Conservation (phyloP, 2,888 invertebrate species). For the Drosophila mimica region DNA sequence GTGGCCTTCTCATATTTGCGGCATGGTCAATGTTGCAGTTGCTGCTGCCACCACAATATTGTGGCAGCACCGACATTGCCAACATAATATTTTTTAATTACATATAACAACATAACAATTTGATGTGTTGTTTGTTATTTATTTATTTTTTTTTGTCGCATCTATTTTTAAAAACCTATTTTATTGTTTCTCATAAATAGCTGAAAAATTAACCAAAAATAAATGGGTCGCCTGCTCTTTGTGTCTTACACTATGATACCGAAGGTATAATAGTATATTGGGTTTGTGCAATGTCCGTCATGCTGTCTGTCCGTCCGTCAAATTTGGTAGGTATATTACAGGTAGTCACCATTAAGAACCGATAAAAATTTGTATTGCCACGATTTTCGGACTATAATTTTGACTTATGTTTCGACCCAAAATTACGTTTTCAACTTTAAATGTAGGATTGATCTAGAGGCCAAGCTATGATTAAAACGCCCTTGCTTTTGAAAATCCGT, state of each 20-base stretch:
- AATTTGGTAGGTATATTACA: too few relatives aligned
- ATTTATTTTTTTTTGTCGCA: neutral
- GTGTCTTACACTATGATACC: constrained; percentile 15
- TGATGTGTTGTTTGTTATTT: constrained; percentile 6
- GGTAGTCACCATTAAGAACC: too few relatives aligned
- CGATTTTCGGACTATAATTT: too few relatives aligned
- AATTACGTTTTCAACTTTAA: too few relatives aligned
- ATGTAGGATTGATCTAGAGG: too few relatives aligned
- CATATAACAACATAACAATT: constrained; percentile 21
- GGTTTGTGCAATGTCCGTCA: too few relatives aligned
- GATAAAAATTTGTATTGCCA: too few relatives aligned
- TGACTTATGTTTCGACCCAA: too few relatives aligned
- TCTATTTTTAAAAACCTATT: constrained; percentile 48
- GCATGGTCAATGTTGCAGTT: constrained; percentile 63
- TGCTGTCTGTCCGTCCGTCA: too few relatives aligned
- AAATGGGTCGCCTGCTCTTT: constrained; percentile 47
- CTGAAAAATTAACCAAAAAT: constrained; percentile 65
- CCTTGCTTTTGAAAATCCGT: too few relatives aligned
- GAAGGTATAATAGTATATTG: too few relatives aligned
- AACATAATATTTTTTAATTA: constrained; percentile 26
- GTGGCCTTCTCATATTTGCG: constrained; percentile 29
- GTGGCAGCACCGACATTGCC: constrained; percentile 29
- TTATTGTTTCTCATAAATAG: constrained; percentile 37
- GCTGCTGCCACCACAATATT: constrained; percentile 48
- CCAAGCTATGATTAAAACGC: too few relatives aligned